Base-by-base conservation (phyloP, 1,140 invertebrate genomes). In the Physella acuta region DNA sequence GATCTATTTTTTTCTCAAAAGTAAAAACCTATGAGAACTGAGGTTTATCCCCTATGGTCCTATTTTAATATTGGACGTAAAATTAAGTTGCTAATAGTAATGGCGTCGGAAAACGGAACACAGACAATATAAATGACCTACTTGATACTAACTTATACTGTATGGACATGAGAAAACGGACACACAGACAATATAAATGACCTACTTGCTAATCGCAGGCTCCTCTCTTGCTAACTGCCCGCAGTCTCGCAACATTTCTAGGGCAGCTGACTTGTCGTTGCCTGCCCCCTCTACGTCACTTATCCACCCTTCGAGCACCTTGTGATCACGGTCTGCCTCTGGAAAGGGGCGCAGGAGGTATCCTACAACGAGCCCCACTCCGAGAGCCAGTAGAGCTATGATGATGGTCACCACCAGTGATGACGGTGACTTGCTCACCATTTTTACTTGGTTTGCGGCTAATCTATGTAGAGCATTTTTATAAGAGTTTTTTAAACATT, bases 361-460 rank as follows among this genome's bases (percentile, higher is more conserved):
- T 24, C 74, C 74, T 5, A 75, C 69, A n/a, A 75, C 70, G 16
- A 75, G 55, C 34, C 74, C 74, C 30, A 39, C 60, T 3, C 74
- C 74, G 20, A 75, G 64, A 26, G 58, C 51, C 49, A 75, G 51
- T 0, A 68, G 60, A 3, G 65, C 64, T 20, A 73, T 59, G 2
- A 75, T 58, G 24, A 68, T 65, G 2, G 74, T 75, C 24, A 75
- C 59, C 34, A 75, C 58, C 3, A 75, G 17, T 49, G 56, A 39
- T 34, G 63, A 65, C 16, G 26, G 51, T 16, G 63, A 65, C 39
- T 53, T 65, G 4, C 31, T 55, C 17, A 24, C 63, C 63, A 65
- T 65, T 36, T 60, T 5, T 55, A 55, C 4, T 24, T 14, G 31
- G 20, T 30, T 30, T 30, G 20, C 4, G n/a, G 20, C 8, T 20